Conservation (phyloP, 2,113 vertebrate species). For the Gallinago paraguaiae region DNA sequence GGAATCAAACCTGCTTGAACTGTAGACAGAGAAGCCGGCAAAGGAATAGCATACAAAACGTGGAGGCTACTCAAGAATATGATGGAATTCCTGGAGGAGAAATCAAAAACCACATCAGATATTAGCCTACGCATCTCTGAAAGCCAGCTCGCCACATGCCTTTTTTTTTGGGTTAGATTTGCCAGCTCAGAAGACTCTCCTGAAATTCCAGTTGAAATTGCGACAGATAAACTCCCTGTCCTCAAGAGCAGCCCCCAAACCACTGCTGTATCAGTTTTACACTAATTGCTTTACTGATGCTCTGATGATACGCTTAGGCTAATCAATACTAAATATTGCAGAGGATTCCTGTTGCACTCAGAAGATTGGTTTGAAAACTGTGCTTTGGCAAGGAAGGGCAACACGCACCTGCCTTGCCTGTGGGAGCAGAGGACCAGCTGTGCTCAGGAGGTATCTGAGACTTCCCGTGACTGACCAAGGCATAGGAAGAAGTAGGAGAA, state of each 20-base stretch:
- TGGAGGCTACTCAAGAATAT: background rate
- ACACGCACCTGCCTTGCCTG: background rate
- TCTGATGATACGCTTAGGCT: background rate
- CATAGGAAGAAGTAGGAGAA: background rate
- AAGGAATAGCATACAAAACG: background rate
- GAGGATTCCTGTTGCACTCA: background rate
- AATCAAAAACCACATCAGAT: background rate
- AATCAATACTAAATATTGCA: constrained; percentile 1
- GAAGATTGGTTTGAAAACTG: background rate
- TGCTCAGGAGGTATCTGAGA: background rate
- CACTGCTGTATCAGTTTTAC: background rate
- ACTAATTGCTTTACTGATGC: constrained; percentile 11
- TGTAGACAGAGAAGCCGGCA: background rate
- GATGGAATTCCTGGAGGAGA: background rate
- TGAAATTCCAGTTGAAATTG: background rate
- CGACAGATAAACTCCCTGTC: background rate
- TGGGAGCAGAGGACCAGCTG: background rate
- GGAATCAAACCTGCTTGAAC: background rate
- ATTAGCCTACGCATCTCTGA: background rate
- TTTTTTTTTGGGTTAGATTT: background rate
- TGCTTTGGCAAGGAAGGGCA: background rate
- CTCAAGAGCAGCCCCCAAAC: background rate
- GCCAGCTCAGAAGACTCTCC: background rate
- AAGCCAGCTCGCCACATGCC: fast-evolving
- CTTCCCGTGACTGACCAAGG: background rate